A percentile compares a stretch with the other conserved stretches of the same genome.
Conservation (phyloP, 37 sponge, comb jelly and placozoan species). For the Lycopodina hypogea region DNA sequence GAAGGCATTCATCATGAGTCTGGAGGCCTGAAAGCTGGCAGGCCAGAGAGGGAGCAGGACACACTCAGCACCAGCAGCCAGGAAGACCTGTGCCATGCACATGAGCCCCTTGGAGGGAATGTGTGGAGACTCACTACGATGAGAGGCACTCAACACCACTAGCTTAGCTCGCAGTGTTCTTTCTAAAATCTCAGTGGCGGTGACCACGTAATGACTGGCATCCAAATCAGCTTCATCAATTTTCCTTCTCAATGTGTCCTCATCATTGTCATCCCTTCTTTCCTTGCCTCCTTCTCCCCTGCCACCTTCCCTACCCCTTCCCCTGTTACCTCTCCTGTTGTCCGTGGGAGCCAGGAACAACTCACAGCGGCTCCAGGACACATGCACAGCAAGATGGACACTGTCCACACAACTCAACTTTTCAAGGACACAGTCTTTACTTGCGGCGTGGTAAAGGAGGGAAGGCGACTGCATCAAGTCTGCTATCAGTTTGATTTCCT, state of each 20-base stretch:
- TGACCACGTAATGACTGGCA: slow-evolving; percentile 64
- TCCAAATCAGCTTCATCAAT: slow-evolving; percentile 26
- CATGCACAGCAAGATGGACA: slow-evolving; percentile 65
- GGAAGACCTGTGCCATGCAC: slow-evolving; percentile 66
- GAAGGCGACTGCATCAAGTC: slow-evolving; percentile 67
- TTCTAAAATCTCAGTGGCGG: slow-evolving; percentile 60
- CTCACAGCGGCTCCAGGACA: slow-evolving; percentile 82
- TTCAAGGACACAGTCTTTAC: slow-evolving; percentile 60
- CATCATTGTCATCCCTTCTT: slow-evolving; percentile 21
- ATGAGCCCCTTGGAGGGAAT: slow-evolving; percentile 65
- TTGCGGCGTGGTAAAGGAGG: slow-evolving; percentile 50
- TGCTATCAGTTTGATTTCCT: slow-evolving; percentile 71
- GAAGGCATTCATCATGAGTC: slow-evolving; percentile 88
- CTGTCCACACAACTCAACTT: slow-evolving; percentile 44
- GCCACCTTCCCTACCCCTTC: background rate
- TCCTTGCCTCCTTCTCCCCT: slow-evolving; percentile 55
- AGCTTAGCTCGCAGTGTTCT: slow-evolving; percentile 62
- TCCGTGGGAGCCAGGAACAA: slow-evolving; percentile 65
- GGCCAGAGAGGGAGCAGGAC: slow-evolving; percentile 91
- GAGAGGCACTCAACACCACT: slow-evolving; percentile 74
- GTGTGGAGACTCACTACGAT: slow-evolving; percentile 42
- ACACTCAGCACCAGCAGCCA: slow-evolving; percentile 75
- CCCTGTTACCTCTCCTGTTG: background rate
- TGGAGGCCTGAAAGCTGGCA: slow-evolving; percentile 58
- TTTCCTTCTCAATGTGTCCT: background rate